Evolutionary conservation across 2,113 vertebrate genomes (phyloP).

Genomic region (Nanorana parkeri): DNA sequence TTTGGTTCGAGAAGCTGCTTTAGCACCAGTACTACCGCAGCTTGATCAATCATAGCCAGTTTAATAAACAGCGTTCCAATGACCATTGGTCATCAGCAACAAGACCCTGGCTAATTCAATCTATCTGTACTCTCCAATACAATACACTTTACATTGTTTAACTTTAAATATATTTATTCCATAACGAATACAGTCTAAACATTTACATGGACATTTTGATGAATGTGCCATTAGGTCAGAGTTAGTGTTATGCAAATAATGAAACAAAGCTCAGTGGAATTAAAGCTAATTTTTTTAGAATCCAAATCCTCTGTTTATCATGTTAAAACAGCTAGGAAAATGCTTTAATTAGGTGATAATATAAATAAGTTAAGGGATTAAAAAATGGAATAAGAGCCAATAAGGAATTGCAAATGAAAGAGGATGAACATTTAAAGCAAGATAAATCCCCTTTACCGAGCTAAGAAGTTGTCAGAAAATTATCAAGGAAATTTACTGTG

Average conservation of each 20-base stretch:
- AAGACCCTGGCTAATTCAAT: no score
- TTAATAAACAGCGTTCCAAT: no score
- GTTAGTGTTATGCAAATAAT: background rate
- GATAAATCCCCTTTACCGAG: constrained; percentile 27
- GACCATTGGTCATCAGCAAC: no score
- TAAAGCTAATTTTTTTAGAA: constrained; percentile 20
- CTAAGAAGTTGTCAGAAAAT: constrained; percentile 22
- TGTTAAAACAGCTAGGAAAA: constrained; percentile 35
- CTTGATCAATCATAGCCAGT: no score
- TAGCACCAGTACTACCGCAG: no score
- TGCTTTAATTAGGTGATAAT: constrained; percentile 37
- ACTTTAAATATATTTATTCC: no score
- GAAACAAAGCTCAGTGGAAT: constrained; percentile 6
- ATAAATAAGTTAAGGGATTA: constrained; percentile 35
- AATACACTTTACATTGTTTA: no score
- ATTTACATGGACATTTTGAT: no score
- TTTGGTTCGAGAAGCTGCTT: no score
- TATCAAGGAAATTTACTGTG: constrained; percentile 7
- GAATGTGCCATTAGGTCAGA: background rate
- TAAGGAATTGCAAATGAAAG: constrained; percentile 31
- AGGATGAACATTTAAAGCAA: constrained; percentile 17
- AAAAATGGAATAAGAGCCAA: constrained; percentile 23
- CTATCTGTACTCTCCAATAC: no score
- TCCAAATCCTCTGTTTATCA: constrained; percentile 49
- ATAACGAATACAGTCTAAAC: no score